phyloP scores from a whole-genome alignment of 1,140 invertebrate species.

The Pachypsylla venusta region DNA sequence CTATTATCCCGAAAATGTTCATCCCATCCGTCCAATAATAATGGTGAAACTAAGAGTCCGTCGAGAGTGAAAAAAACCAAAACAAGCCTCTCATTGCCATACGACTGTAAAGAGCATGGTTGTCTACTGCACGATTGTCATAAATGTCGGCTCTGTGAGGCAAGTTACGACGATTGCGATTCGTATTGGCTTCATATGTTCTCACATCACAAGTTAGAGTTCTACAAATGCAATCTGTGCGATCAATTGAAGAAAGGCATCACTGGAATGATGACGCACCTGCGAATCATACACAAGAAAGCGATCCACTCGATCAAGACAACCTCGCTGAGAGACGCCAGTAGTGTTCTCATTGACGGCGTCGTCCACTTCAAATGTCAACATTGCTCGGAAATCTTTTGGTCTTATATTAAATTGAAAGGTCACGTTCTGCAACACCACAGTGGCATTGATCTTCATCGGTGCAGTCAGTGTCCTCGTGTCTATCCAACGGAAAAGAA shows the following conservation, averaged over 20 bases:
- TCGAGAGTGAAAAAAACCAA: too few relatives aligned
- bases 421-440: neutral
- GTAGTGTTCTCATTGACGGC: neutral
- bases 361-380: neutral
- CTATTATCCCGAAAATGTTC: neutral
- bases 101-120: neutral
- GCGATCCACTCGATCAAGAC: neutral
- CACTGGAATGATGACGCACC: neutral
- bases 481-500: conserved; percentile 2
- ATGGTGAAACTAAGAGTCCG: too few relatives aligned
- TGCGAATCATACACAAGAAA: neutral
- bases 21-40: neutral
- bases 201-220: neutral
- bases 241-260: neutral
- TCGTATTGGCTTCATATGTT: neutral
- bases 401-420: neutral
- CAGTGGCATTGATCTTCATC: neutral
- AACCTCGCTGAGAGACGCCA: neutral
- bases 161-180: neutral
- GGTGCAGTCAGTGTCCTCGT: neutral
- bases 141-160: neutral
- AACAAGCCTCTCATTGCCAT: too few relatives aligned
- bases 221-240: neutral
- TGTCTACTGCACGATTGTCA: neutral
- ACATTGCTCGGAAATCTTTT: neutral